A percentile compares a stretch with the other conserved stretches of the same genome.
Conservation (phyloP, 1,140 invertebrate genomes). For the Copidosoma floridanum region DNA sequence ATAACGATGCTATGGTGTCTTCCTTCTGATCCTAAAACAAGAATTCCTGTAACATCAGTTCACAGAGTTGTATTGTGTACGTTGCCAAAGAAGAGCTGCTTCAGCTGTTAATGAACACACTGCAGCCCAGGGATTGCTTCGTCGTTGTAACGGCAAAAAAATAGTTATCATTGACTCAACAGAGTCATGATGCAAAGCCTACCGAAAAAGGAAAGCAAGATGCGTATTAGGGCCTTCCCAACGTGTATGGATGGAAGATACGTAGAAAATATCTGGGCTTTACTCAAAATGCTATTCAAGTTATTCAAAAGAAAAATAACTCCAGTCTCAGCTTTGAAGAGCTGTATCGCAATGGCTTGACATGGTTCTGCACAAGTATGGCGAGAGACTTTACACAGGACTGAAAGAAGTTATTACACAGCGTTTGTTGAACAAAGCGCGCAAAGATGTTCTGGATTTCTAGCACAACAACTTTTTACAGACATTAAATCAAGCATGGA, state of each 20-base stretch:
- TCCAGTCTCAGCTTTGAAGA: constrained; percentile 99
- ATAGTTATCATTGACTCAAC: constrained; percentile 1
- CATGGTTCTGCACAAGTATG: constrained; percentile 99
- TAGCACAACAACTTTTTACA: constrained; percentile 97
- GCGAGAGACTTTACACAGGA: constrained; percentile 94
- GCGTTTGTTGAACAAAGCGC: constrained; percentile 93
- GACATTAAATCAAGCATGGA: constrained; percentile 96
- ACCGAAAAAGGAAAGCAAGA: constrained; percentile 89
- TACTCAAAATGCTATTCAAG: constrained; percentile 99
- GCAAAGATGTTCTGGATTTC: constrained; percentile 88
- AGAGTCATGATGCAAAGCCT: constrained; percentile 69
- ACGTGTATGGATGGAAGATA: constrained; percentile 99
- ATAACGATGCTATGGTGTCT: neutral
- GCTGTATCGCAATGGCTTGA: constrained; percentile 98
- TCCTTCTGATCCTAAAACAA: neutral
- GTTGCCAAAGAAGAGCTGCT: neutral
- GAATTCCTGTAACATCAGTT: neutral
- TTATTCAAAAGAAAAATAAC: constrained; percentile 99
- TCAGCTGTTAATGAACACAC: constrained; percentile 14
- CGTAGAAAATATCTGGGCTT: constrained; percentile 95
- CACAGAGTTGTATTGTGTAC: neutral
- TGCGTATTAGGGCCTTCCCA: constrained; percentile 95
- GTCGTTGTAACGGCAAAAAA: constrained; percentile 15
- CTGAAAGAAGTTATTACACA: constrained; percentile 97
- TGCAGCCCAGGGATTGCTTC: neutral